phyloP scores from a whole-genome alignment of 2,888 invertebrate genomes.

The Rhagonycha fulva region DNA sequence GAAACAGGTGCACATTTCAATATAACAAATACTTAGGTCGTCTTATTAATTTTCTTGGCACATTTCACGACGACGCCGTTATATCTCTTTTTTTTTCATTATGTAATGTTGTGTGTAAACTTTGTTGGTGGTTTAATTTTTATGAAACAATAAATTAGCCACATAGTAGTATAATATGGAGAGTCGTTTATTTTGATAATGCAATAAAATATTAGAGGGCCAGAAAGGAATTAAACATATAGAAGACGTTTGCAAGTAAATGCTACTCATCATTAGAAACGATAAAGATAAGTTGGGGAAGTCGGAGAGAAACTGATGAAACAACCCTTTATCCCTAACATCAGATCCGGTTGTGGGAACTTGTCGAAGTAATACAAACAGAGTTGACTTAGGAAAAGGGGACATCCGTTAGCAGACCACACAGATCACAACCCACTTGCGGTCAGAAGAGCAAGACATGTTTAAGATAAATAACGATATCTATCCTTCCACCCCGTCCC shows the following conservation, averaged over 20 bases:
- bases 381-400: slow-evolving; percentile 49
- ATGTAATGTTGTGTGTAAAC: background rate
- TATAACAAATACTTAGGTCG: slow-evolving; percentile 3
- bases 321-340: slow-evolving; percentile 53
- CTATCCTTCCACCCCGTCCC: slow-evolving; percentile 49
- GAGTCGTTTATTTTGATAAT: background rate
- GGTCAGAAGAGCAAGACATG: slow-evolving; percentile 51
- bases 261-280: slow-evolving; percentile 35
- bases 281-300: slow-evolving; percentile 47
- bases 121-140: background rate
- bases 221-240: background rate
- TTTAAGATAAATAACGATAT: slow-evolving; percentile 57
- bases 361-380: slow-evolving; percentile 51
- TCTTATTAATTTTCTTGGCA: slow-evolving; percentile 2
- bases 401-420: slow-evolving; percentile 47
- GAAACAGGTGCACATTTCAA: background rate
- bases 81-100: background rate
- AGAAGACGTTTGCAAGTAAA: slow-evolving; percentile 14
- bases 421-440: slow-evolving; percentile 52
- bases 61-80: background rate
- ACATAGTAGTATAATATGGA: background rate
- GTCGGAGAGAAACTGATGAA: slow-evolving; percentile 45
- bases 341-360: slow-evolving; percentile 51
- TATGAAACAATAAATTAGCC: background rate
- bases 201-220: background rate